A percentile compares a stretch with the other conserved stretches of the same genome.
Evolutionary conservation across 2,888 invertebrate species (phyloP).

Genomic region (Nasonovia ribisnigri): DNA sequence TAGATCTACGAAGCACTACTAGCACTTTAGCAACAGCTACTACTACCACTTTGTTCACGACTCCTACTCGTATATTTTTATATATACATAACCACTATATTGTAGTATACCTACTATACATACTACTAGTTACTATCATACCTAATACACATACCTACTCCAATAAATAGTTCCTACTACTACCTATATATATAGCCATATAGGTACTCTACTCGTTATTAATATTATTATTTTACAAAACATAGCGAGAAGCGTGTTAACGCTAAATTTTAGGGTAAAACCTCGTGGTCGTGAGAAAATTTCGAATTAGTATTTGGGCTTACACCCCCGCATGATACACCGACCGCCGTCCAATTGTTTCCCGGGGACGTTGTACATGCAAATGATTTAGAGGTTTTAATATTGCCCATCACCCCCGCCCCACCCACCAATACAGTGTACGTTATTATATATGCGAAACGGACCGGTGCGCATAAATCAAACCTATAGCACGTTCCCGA

Average conservation of each 20-base stretch:
- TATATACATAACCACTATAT: background rate
- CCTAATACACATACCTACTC: background rate
- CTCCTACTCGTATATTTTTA: background rate
- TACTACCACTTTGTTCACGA: background rate
- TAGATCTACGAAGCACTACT: background rate
- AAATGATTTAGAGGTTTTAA: slow-evolving; percentile 65
- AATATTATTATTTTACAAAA: slow-evolving; percentile 17
- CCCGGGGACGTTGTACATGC: slow-evolving; percentile 49
- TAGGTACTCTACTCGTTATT: background rate
- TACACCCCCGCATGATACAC: background rate
- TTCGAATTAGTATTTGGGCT: slow-evolving; percentile 50
- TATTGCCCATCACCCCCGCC: slow-evolving; percentile 22
- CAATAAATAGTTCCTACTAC: background rate
- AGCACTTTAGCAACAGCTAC: background rate
- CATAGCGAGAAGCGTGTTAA: background rate
- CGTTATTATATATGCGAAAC: slow-evolving; percentile 49
- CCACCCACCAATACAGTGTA: background rate
- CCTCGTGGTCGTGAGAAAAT: slow-evolving; percentile 16
- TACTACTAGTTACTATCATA: background rate
- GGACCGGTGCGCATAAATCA: slow-evolving; percentile 60
- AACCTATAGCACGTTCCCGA: slow-evolving; percentile 61
- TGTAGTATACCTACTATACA: background rate
- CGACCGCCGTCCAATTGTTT: slow-evolving; percentile 48
- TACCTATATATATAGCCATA: background rate
- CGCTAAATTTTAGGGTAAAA: slow-evolving; percentile 21